Evolutionary conservation across 2,888 invertebrate genomes (phyloP), one percentile per base, ranked within the genome.

Genomic region (Seira sanloemensis): DNA sequence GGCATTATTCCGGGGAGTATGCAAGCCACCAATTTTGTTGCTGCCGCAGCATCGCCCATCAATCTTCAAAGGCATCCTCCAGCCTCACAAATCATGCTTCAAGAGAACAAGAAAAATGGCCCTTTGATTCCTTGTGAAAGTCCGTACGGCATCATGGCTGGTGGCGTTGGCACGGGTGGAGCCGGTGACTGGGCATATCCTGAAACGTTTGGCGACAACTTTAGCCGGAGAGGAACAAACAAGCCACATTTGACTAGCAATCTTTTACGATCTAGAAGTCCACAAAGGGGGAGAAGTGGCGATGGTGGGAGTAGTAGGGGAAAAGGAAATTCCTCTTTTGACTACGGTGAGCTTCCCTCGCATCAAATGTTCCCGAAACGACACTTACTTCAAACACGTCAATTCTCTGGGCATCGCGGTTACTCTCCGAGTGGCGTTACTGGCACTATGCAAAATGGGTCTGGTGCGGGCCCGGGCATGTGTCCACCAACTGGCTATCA

Each of bases 291-390:
- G 5, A 67, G 83, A 19, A 26, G 25, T 2, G 24, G 78, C 1
- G 72, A 18, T n/a, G 75, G 69, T 1, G 26, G 46, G 0, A 25
- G 77, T 18, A 23, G 27, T 46, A 85, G 83, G 65, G 81, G 81
- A 67, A 81, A 81, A 50, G 77, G 76, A 54, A 86, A 88, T 76
- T 86, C 87, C 66, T 87, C 87, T 9, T 89, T 89, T 82, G 89
- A 89, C 84, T 89, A 89, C 62, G 89, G 89, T 27, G 89, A 89
- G 76, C 86, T 89, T n/a, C 89, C 89, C 1, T 88, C 88, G n/a
- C 89, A 89, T 85, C 89, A 89, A 88, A 89, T 88, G 88, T 89
- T 89, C 81, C 89, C 89, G n/a, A 89, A 89, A 76, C 84, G 89
- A 77, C 89, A 89, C 83, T 85, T 89, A 69, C 88, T 89, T 24